Evolutionary conservation across 2,113 vertebrate genomes (phyloP).

Genomic region (Pimephales promelas): DNA sequence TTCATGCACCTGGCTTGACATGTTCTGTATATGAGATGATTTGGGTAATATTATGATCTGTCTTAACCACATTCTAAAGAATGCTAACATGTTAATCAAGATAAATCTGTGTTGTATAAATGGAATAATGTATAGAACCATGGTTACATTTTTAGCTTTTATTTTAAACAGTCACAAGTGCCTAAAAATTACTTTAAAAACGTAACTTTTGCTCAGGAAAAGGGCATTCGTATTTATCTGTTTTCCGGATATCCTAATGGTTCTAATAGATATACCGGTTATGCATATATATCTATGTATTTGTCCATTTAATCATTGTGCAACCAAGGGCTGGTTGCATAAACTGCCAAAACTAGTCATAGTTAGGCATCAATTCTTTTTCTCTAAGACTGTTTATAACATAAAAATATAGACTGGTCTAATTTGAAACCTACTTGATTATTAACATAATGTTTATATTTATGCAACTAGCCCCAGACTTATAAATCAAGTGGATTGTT

Average conservation of each 20-base stretch:
- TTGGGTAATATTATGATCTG: background rate
- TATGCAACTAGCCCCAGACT: too few species aligned
- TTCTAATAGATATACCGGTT: background rate
- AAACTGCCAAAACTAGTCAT: too few species aligned
- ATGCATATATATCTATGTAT: constrained; percentile 20
- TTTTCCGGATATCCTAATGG: background rate
- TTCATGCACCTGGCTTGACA: background rate
- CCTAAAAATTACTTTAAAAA: background rate
- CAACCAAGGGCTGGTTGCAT: background rate
- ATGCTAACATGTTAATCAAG: background rate
- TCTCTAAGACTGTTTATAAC: too few species aligned
- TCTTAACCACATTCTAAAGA: background rate
- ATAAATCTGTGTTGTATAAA: background rate
- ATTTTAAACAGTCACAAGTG: constrained; percentile 26
- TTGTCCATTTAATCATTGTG: constrained; percentile 15
- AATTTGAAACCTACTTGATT: too few species aligned
- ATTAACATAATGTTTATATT: too few species aligned
- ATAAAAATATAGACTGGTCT: too few species aligned
- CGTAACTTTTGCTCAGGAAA: constrained; percentile 6
- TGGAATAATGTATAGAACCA: background rate
- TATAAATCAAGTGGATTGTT: background rate
- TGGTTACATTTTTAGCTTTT: constrained; percentile 1
- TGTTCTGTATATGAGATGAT: background rate
- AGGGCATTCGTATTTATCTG: background rate
- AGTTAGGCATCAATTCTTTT: too few species aligned